phyloP scores from a whole-genome alignment of 2,888 invertebrate species.

The Ormyrus nitidulus region DNA sequence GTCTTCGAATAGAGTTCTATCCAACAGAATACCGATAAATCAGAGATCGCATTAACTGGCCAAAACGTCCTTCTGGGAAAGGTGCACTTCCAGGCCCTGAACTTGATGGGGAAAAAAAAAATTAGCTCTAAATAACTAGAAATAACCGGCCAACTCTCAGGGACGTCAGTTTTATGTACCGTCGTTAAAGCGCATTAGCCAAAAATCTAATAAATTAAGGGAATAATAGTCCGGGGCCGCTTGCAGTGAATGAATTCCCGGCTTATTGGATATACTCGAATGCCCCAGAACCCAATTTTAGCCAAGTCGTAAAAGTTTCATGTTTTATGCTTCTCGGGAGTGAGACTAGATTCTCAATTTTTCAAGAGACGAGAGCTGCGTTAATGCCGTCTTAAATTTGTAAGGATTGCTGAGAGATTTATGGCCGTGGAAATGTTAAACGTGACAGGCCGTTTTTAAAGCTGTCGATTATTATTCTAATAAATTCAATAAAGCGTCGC shows the following conservation, averaged over 20 bases:
- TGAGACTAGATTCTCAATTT: constrained; percentile 36
- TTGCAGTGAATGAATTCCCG: constrained; percentile 10
- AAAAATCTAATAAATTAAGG: constrained; percentile 38
- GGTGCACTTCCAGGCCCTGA: too few species aligned
- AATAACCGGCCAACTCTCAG: not conserved
- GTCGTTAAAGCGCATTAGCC: constrained; percentile 27
- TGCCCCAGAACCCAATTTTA: constrained; percentile 42
- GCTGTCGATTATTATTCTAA: not conserved
- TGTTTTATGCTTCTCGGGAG: constrained; percentile 43
- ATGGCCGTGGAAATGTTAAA: constrained; percentile 1
- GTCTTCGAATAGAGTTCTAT: too few species aligned
- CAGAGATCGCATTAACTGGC: too few species aligned
- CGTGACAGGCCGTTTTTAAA: not conserved
- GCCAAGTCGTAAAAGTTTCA: constrained; percentile 40
- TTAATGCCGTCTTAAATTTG: constrained; percentile 20
- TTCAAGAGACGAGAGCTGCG: constrained; percentile 12
- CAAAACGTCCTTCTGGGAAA: too few species aligned
- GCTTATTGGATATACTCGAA: constrained; percentile 38
- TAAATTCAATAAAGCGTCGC: not conserved
- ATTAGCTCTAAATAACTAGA: not conserved
- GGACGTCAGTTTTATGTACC: not conserved
- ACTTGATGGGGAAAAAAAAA: not conserved
- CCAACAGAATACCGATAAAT: too few species aligned
- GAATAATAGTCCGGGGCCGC: constrained; percentile 3
- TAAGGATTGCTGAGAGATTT: constrained; percentile 27